Evolutionary conservation across 2,888 invertebrate genomes (phyloP).

Genomic region (Zelleria hepariella): DNA sequence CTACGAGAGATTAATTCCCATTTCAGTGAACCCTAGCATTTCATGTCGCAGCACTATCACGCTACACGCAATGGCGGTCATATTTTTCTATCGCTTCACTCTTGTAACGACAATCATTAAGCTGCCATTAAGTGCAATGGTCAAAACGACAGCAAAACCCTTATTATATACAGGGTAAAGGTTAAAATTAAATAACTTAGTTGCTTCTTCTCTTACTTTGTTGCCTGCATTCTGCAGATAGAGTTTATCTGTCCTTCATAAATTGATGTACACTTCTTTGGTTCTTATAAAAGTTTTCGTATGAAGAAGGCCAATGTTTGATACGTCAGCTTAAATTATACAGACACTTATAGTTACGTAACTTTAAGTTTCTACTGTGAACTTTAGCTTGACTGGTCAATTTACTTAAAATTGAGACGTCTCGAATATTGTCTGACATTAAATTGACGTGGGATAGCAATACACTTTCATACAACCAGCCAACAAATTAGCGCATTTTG

Average conservation of each 20-base stretch:
- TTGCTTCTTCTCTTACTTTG: not conserved
- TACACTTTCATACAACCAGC: not conserved
- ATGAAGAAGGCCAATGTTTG: not conserved
- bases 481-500: not conserved
- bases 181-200: not conserved
- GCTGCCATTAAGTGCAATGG: not conserved
- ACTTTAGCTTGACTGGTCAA: slow-evolving; percentile 3
- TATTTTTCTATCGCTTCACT: not conserved
- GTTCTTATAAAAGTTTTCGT: not conserved
- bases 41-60: not conserved
- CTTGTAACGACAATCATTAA: not conserved
- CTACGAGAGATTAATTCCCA: too few species aligned
- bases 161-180: not conserved
- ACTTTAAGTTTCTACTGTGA: not conserved
- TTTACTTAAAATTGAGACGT: slow-evolving; percentile 2
- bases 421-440: not conserved
- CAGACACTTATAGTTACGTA: not conserved
- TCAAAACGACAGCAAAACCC: not conserved
- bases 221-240: not conserved
- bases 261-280: too few species aligned
- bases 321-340: not conserved
- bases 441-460: not conserved
- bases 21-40: not conserved
- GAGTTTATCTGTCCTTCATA: not conserved
- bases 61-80: not conserved